A percentile compares a stretch with the other conserved stretches of the same genome.
These are phyloP conservation scores for Ramphastos sulfuratus DNA, from an alignment of 2,113 vertebrate species.

Conservation along the genomic window DNA sequence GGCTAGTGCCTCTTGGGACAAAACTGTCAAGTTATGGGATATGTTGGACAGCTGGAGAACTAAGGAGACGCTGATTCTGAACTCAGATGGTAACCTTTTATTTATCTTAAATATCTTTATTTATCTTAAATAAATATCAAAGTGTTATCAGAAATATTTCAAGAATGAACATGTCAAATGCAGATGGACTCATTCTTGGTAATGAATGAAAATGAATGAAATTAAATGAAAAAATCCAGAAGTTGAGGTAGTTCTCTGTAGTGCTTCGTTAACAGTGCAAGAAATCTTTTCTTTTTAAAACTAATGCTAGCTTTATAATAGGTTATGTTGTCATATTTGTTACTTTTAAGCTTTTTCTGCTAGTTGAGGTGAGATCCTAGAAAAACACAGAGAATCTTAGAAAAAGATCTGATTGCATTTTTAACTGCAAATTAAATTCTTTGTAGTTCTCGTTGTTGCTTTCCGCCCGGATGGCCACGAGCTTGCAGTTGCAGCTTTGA, in stretches of 20 bases:
- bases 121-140: background rate
- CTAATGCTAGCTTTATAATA: background rate
- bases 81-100: constrained; percentile 83
- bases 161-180: background rate
- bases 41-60: constrained; percentile 97
- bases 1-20: constrained; percentile 96
- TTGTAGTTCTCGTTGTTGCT: constrained; percentile 82
- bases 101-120: background rate
- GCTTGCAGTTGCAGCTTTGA: constrained; percentile 88
- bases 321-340: background rate
- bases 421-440: background rate
- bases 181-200: background rate
- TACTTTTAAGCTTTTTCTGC: background rate
- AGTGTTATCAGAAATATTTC: background rate
- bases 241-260: background rate
- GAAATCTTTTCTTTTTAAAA: background rate
- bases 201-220: no score
- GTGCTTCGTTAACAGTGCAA: background rate
- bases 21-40: constrained; percentile 92
- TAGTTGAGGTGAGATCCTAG: background rate
- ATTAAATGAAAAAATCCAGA: no score
- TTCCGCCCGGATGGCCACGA: constrained; percentile 91
- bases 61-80: constrained; percentile 85
- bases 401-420: background rate
- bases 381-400: background rate